These are phyloP conservation scores for Diadema setosum DNA, from an alignment of 35 echinoderm and acorn worm genomes.

Conservation along the genomic window DNA sequence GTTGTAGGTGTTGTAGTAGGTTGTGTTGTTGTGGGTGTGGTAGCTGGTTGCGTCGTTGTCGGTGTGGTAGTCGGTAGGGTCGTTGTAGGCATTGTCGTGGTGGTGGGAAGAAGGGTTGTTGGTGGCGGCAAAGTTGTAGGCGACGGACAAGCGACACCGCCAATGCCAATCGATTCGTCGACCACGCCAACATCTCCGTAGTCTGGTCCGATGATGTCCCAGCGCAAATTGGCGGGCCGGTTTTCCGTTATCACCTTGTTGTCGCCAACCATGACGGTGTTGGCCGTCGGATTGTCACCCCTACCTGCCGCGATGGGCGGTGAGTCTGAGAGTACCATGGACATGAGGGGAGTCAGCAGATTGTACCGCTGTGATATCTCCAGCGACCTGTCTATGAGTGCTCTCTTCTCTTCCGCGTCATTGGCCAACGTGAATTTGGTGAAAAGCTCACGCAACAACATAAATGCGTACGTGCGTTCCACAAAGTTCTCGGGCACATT, in stretches of 20 bases:
- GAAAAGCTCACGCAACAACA: slow-evolving; percentile 68
- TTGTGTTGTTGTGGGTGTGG: neutral
- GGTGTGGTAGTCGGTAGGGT: neutral
- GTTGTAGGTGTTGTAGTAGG: neutral
- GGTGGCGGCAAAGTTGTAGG: neutral
- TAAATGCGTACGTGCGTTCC: slow-evolving; percentile 89
- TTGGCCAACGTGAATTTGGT: slow-evolving; percentile 61
- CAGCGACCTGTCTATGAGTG: slow-evolving; percentile 61
- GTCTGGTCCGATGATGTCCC: slow-evolving; percentile 48
- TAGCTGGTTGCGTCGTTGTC: neutral
- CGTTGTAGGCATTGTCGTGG: neutral
- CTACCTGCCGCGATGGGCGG: neutral
- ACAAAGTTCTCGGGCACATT: slow-evolving; percentile 61
- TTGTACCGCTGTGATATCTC: slow-evolving; percentile 80
- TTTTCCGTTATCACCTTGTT: neutral
- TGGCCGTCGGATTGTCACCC: too few species aligned
- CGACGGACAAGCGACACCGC: slow-evolving; percentile 38
- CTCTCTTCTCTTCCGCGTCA: slow-evolving; percentile 45
- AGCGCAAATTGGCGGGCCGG: slow-evolving; percentile 27
- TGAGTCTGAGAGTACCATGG: slow-evolving; percentile 57
- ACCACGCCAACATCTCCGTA: slow-evolving; percentile 39
- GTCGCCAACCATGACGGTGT: neutral
- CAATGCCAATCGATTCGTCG: slow-evolving; percentile 45
- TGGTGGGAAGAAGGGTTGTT: neutral
- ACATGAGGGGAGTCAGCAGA: slow-evolving; percentile 84